Evolutionary conservation across 2,888 invertebrate genomes (phyloP), one percentile per base, ranked within the genome.

Genomic region (Pseudeuparius sepicola): DNA sequence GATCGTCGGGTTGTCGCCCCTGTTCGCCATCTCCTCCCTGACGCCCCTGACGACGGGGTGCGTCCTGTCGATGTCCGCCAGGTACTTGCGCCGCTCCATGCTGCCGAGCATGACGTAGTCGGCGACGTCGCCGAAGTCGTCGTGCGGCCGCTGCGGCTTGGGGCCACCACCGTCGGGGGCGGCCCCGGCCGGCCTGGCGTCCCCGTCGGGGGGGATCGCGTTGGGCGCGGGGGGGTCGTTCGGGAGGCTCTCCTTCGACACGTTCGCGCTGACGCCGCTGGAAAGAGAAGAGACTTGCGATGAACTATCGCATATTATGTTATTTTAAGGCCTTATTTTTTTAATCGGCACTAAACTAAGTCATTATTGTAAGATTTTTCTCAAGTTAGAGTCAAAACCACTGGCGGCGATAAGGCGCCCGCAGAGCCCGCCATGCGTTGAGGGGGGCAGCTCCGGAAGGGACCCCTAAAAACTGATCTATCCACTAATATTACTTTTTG

Each of bases 41-140:
- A 66, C 63, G 39, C 60, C 63, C 40, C 63, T 64, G 24, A 69
- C 53, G 9, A 68, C 66, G 16, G 66, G 59, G 20, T 70, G 67
- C 11, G 61, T 53, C 45, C 72, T 63, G 15, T 71, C 71, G 3
- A 72, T 68, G 4, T 63, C 65, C 5, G 57, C 56, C 36, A 62
- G 55, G 35, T 52, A 60, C 31, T 68, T 70, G 30, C 70, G 69
- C 13, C 57, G 64, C 33, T 69, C 63, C 42, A 65, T 67, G 18
- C 64, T 65, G 31, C 65, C 59, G 43, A 78, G 54, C 45, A 72
- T 63, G 40, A 66, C 48, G 46, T 63, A 63, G 49, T 63, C 63
- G 42, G 70, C 57, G 26, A 81, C 62, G 57, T 81, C 80, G 39
- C 67, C 65, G 54, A 73, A 80, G 38, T 64, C 64, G 55, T 79